Evolutionary conservation across 2,797 vertebrate genomes (phyloP).

Genomic region (Argentina silus): DNA sequence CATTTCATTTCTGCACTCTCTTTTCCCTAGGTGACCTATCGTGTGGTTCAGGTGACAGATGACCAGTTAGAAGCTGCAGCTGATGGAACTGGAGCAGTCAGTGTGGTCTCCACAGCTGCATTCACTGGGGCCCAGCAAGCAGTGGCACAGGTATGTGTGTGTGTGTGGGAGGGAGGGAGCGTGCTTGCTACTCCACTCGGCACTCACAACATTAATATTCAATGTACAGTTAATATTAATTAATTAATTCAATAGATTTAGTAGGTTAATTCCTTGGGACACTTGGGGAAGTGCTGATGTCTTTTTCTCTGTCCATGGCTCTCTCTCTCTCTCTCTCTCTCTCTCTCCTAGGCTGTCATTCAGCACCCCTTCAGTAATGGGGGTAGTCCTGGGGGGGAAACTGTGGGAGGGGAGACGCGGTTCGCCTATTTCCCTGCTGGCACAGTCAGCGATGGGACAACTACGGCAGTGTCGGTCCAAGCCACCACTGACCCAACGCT

Average conservation of each 20-base stretch:
- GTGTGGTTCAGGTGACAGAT: constrained; percentile 91
- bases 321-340: not conserved
- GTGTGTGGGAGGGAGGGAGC: not conserved
- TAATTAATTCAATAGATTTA: too few species aligned
- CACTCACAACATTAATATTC: not conserved
- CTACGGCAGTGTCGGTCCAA: constrained; percentile 87
- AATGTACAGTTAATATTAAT: too few species aligned
- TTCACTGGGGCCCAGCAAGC: constrained; percentile 87
- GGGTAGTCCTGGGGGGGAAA: constrained; percentile 86
- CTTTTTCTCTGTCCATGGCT: not conserved
- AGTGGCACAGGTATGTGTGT: constrained; percentile 83
- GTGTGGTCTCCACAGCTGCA: constrained; percentile 86
- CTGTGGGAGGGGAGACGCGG: constrained; percentile 87
- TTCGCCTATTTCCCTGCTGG: constrained; percentile 92
- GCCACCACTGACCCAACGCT: constrained; percentile 84
- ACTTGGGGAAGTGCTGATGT: not conserved
- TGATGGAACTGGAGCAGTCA: constrained; percentile 84
- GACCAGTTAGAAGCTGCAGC: constrained; percentile 84
- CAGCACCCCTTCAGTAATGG: constrained; percentile 96
- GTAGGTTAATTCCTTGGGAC: too few species aligned
- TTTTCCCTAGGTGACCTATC: constrained; percentile 87
- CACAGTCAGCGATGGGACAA: constrained; percentile 84
- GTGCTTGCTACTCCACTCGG: not conserved
- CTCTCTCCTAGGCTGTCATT: constrained; percentile 84
- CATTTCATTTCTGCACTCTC: not conserved